Evolutionary conservation across 2,797 vertebrate species (phyloP).

Genomic region (Sebastes taczanowskii): DNA sequence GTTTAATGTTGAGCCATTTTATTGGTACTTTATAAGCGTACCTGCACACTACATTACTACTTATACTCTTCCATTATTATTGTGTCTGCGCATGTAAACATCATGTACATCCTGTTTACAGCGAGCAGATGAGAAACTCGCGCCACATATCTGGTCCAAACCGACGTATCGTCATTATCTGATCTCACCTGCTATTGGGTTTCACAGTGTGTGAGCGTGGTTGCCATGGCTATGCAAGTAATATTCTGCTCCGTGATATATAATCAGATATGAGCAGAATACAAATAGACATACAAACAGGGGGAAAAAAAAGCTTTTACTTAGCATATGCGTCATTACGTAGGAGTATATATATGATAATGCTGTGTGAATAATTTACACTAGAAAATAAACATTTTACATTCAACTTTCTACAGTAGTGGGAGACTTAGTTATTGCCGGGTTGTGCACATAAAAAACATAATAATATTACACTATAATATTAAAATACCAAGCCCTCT

Average conservation of each 20-base stretch:
- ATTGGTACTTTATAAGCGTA: background rate
- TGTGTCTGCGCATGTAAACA: background rate
- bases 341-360: background rate
- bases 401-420: conserved; percentile 49
- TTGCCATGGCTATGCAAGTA: conserved; percentile 39
- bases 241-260: conserved; percentile 20
- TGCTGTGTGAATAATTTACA: background rate
- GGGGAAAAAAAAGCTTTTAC: background rate
- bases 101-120: background rate
- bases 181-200: conserved; percentile 31
- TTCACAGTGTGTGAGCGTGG: conserved; percentile 45
- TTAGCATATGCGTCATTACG: background rate
- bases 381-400: conserved; percentile 43
- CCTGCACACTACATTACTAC: background rate
- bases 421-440: conserved; percentile 61
- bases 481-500: conserved; percentile 24
- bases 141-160: background rate
- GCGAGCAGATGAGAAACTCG: background rate
- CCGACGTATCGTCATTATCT: background rate
- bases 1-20: background rate
- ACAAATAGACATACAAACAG: conserved; percentile 8
- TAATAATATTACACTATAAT: conserved; percentile 1
- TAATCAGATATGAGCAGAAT: conserved; percentile 7
- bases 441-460: conserved; percentile 18
- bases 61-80: background rate